Evolutionary conservation across 2,797 vertebrate genomes (phyloP), one percentile per base, ranked within the genome.

Genomic region (Hapalemur alaotrensis): DNA sequence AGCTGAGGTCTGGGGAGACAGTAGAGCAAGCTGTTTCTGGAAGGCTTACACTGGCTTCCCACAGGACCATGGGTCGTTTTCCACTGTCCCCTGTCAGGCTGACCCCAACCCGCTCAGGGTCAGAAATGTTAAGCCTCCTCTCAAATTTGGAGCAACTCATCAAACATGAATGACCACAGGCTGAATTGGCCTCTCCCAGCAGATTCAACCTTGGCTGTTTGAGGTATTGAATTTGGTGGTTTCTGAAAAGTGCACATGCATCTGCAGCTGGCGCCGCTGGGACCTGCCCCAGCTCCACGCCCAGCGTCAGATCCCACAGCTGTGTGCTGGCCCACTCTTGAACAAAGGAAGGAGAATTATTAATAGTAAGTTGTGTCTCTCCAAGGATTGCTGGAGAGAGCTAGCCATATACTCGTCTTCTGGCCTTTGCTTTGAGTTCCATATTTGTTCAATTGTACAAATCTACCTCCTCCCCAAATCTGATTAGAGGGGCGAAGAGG

Each of bases 171-270:
- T 80, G 46, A 89, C 67, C 0, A 0, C n/a, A 52, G 91, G 93
- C 65, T 28, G 38, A 48, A 17, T 46, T 0, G 35, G 65, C 63
- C 61, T 93, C 41, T 92, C 76, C 93, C 46, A 7, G 69, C 91
- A 57, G 92, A 91, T 48, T 76, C 72, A 59, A 10, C 63, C 50
- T 59, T 81, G 63, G 25, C 75, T 88, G 75, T 70, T 75, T 41
- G 14, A 63, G 38, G n/a, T 79, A 69, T 91, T 95, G 93, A 88
- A 93, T 95, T 92, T 43, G 75, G 63, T 89, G 89, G 91, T 89
- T 96, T 95, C 75, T 81, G 91, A 83, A 78, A 70, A 78, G 54
- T 38, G 48, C 30, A 89, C 80, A 13, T 4, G 23, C 38, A 92
- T 89, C 91, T 97, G 93, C 54, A 57, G 93, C 59, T 57, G 78